Conservation (phyloP, 1,140 invertebrate species). For the Caerostris darwini region DNA sequence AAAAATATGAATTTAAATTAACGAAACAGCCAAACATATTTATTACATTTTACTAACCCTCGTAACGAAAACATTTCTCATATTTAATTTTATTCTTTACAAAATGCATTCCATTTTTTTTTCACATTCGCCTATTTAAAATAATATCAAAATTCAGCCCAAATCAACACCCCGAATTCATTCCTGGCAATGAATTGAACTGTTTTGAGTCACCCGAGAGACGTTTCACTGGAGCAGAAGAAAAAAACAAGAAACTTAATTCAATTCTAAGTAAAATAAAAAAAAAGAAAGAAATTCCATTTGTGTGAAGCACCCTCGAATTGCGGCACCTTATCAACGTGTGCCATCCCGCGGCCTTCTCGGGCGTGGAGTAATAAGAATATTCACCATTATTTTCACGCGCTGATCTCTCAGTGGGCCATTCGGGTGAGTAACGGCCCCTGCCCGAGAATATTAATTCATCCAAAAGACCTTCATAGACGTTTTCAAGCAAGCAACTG, state of each 20-base stretch:
- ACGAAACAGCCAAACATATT: too few species aligned
- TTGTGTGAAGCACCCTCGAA: neutral
- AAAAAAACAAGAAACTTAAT: neutral
- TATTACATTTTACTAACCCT: too few species aligned
- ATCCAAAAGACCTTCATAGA: neutral
- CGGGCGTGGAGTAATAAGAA: neutral
- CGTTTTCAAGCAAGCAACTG: slow-evolving; percentile 25
- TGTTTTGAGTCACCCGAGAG: too few species aligned
- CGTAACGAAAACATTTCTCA: too few species aligned
- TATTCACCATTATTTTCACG: slow-evolving; percentile 19
- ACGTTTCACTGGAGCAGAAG: too few species aligned
- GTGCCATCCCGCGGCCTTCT: neutral
- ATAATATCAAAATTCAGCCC: too few species aligned
- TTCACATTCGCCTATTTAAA: too few species aligned
- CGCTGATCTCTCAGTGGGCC: slow-evolving; percentile 10
- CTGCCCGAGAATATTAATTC: slow-evolving; percentile 15
- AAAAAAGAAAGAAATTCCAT: neutral
- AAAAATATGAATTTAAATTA: too few species aligned
- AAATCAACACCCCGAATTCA: too few species aligned
- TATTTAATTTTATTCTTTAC: too few species aligned
- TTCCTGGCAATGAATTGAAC: too few species aligned
- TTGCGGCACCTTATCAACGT: neutral
- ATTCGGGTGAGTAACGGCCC: slow-evolving; percentile 20
- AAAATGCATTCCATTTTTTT: too few species aligned
- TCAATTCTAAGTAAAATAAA: neutral